Base-by-base conservation (phyloP, 2,113 vertebrate species). In the Podilymbus podiceps region DNA sequence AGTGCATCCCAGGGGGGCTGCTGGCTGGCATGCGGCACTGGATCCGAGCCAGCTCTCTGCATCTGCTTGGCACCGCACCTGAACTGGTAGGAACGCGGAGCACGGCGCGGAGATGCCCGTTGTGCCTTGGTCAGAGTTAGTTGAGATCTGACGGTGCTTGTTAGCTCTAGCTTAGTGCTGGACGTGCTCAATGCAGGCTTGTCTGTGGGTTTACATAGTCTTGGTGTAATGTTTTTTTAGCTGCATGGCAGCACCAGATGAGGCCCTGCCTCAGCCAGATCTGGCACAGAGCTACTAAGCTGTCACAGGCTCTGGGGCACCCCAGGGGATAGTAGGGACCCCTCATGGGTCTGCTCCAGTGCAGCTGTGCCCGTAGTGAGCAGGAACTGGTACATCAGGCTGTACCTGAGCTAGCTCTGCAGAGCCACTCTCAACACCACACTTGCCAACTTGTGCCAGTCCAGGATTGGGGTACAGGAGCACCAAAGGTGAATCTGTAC, bases 171-270 rank as follows among this genome's bases (percentile, higher is more conserved):
- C 38, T 55, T 33, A 33, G 24, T 24, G 15, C 24, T 58, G 47
- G 38, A 69, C 0, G 0, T 62, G 40, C 59, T 84, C 49, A 72
- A 0, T 58, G 23, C 28, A 33, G 53, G 16, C 22, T 73, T 53
- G 9, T 46, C 38, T n/a, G 44, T 35, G 64, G 33, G 11, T 79
- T 80, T 56, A 46, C 19, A 6, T 12, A 21, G 24, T 46, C 88
- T 21, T 46, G 46, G 22, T 71, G 23, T n/a, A 49, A 22, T 25
- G 8, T 1, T 30, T 52, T 58, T 63, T 38, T 9, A 50, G 46
- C 50, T 58, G 33, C 35, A 77, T 52, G 16, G 24, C 47, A 82
- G 56, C 38, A 74, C 14, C 25, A 49, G 18, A 18, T 47, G 33
- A 46, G 18, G 33, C 55, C 40, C 40, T 31, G 53, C 52, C 25